Evolutionary conservation across 2,888 invertebrate species (phyloP), one percentile per base, ranked within the genome.

Genomic region (Drosophila meridiana): DNA sequence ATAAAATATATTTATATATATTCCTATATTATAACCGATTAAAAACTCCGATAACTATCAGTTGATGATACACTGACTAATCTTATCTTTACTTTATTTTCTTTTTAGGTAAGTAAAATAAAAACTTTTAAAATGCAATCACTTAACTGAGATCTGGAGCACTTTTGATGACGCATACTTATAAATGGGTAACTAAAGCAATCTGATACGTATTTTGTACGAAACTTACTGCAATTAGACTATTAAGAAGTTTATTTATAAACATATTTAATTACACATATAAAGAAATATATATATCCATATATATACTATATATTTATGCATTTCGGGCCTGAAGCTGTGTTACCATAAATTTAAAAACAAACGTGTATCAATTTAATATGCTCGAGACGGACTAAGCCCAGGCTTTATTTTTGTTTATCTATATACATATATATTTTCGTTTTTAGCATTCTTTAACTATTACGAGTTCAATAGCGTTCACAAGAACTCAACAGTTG

Each of bases 401-500:
- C 50, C 43, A 32, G 43, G 55, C 55, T 20, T 34, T 26, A 45
- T 58, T 32, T 52, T 56, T 13, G 52, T 73, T 28, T 52, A 14
- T 48, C 1, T 48, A 26, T 26, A 26, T 45, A 45, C 9, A 26
- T 47, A 4, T 28, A 7, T 14, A 48, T 40, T 28, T 47, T 11
- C 9, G 2, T 13, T 68, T 73, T 79, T 40, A 66, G 61, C 82
- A 83, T 81, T 89, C 76, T 78, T 72, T 76, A 64, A 63, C 69
- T 73, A 78, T 87, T 75, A 84, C 90, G 78, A 81, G 91, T 91
- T 90, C 91, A 91, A 89, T 90, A 77, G 80, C 90, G 90, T 91
- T 91, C 90, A 88, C 50, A 84, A 80, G 85, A 84, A 90, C 68
- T 70, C 57, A 73, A 72, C 67, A 62, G 71, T 75, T 87, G 90